Evolutionary conservation across 2,113 vertebrate genomes (phyloP).

Genomic region (Xerus inauris): DNA sequence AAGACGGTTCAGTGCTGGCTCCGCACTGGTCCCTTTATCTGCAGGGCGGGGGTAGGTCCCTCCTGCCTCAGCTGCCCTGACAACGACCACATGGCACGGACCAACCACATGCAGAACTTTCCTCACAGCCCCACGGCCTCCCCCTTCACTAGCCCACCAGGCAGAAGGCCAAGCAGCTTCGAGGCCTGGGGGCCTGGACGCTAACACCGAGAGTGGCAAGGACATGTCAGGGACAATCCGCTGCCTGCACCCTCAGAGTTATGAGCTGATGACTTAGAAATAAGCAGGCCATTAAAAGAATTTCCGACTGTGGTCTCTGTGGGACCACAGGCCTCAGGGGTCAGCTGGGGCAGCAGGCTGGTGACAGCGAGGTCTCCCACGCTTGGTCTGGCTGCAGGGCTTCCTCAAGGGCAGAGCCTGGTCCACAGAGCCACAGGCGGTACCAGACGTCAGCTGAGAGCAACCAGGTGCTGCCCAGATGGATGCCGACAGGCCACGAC

Average conservation of each 20-base stretch:
- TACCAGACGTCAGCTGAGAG: slow-evolving; percentile 67
- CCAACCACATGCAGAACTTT: too few relatives aligned
- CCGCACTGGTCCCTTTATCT: background rate
- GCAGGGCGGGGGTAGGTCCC: background rate
- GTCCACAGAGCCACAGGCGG: slow-evolving; percentile 51
- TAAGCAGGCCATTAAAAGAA: slow-evolving; percentile 52
- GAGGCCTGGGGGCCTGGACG: background rate
- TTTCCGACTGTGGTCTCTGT: slow-evolving; percentile 38
- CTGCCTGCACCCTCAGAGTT: background rate
- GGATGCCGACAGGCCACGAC: slow-evolving; percentile 49
- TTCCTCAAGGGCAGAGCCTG: slow-evolving; percentile 67
- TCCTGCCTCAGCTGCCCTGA: background rate
- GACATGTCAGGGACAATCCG: background rate
- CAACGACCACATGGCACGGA: too few relatives aligned
- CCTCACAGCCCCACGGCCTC: background rate
- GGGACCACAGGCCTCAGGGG: background rate
- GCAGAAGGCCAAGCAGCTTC: background rate
- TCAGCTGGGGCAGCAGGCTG: slow-evolving; percentile 1
- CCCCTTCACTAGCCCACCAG: background rate
- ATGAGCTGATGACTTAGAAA: slow-evolving; percentile 41
- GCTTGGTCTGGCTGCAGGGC: slow-evolving; percentile 68
- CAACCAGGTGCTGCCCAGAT: slow-evolving; percentile 66
- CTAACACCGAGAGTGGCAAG: background rate
- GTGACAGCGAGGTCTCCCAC: background rate
- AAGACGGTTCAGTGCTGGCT: too few relatives aligned